Evolutionary conservation across 2,797 vertebrate species (phyloP), one percentile per base, ranked within the genome.

Genomic region (Enteromius afrohamiltoni): DNA sequence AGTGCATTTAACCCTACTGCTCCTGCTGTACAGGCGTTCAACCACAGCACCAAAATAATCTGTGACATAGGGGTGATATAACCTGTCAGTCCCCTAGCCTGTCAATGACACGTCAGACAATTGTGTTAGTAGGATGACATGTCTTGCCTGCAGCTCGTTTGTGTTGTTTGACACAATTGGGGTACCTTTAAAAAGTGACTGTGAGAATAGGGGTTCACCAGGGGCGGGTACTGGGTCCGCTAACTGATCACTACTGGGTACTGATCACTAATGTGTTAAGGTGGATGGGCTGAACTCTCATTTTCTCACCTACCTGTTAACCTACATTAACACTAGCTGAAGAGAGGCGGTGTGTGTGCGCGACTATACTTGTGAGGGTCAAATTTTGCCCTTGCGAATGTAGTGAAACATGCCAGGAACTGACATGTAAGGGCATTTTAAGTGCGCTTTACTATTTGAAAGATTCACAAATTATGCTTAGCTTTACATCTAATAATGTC

Each of bases 251-350:
- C n/a, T n/a, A n/a, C n/a, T n/a, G n/a, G n/a, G n/a, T n/a, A n/a
- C n/a, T n/a, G 77, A 45, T 47, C 26, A 26, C 21, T 62, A 29
- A 60, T 58, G 45, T 49, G 64, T 77, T 51, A 42, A 75, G 16
- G 29, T 82, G 60, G 42, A 49, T 47, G 80, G 69, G 76, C 17
- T 51, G 45, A 74, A 53, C 31, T 70, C 31, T 17, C 49, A 42
- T 55, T 47, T 85, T 82, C 68, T 55, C 71, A 83, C 77, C 80
- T 80, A 69, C 17, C 90, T 89, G 89, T n/a, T n/a, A n/a, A n/a
- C n/a, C n/a, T n/a, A 90, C 92, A 92, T 94, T 93, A 93, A 92
- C 94, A 91, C 85, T 49, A 78, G 85, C 62, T 77, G 89, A 91
- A 76, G 88, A 94, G 89, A 79, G 87, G 77, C 87, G 80, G 87